Evolutionary conservation across 2,797 vertebrate genomes (phyloP).

Genomic region (Furcifer pardalis): DNA sequence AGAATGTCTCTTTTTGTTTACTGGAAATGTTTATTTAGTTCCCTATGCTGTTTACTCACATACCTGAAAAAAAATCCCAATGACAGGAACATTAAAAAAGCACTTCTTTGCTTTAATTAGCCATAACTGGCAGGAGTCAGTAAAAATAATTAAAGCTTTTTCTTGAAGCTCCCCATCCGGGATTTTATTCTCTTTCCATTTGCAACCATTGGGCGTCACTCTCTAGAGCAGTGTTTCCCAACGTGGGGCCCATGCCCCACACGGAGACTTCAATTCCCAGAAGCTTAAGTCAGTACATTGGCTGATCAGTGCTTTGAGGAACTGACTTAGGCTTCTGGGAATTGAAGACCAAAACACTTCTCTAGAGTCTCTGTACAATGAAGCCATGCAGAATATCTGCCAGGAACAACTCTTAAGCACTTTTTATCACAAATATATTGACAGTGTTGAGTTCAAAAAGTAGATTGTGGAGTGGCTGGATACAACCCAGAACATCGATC

Average conservation of each 20-base stretch:
- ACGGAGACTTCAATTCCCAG: too few species aligned
- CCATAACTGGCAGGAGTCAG: too few species aligned
- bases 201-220: too few species aligned
- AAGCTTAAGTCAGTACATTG: too few species aligned
- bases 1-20: neutral
- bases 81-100: too few species aligned
- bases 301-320: too few species aligned
- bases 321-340: too few species aligned
- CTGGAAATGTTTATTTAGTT: neutral
- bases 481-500: conserved; percentile 68
- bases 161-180: neutral
- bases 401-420: conserved; percentile 72
- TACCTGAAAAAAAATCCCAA: neutral
- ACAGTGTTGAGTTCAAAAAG: conserved; percentile 77
- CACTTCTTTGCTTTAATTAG: too few species aligned
- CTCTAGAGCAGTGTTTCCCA: too few species aligned
- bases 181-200: neutral
- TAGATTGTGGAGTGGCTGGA: conserved; percentile 73
- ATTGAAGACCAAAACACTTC: too few species aligned
- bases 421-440: conserved; percentile 69
- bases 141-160: too few species aligned
- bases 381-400: conserved; percentile 63
- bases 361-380: conserved; percentile 55
- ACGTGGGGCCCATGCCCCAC: too few species aligned
- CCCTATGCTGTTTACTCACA: neutral